phyloP scores from a whole-genome alignment of 2,888 invertebrate species.

The Osmoderma eremita region DNA sequence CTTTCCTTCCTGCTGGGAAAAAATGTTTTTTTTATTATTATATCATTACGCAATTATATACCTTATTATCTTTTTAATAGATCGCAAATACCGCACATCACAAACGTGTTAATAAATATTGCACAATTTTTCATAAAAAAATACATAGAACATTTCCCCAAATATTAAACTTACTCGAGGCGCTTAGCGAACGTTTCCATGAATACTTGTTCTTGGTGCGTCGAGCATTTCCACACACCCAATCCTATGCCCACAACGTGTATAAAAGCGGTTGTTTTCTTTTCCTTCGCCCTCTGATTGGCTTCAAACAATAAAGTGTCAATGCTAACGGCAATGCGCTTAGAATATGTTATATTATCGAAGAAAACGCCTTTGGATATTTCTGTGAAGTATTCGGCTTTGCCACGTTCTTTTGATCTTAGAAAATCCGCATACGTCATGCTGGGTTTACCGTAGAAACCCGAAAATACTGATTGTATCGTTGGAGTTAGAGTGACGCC shows the following conservation, averaged over 20 bases:
- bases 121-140: no score
- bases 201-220: slow-evolving; percentile 52
- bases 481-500: slow-evolving; percentile 24
- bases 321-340: slow-evolving; percentile 58
- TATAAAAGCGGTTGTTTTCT: slow-evolving; percentile 61
- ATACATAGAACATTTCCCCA: no score
- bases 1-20: no score
- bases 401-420: slow-evolving; percentile 16
- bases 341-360: slow-evolving; percentile 61
- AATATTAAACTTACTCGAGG: slow-evolving; percentile 36
- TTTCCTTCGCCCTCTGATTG: slow-evolving; percentile 60
- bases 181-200: slow-evolving; percentile 52
- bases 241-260: slow-evolving; percentile 59
- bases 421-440: slow-evolving; percentile 35
- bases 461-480: slow-evolving; percentile 15
- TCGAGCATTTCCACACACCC: slow-evolving; percentile 53
- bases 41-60: no score
- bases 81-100: no score
- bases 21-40: no score
- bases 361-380: slow-evolving; percentile 53
- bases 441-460: slow-evolving; percentile 36
- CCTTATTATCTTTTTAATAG: no score
- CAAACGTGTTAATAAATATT: no score
- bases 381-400: slow-evolving; percentile 39
- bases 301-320: slow-evolving; percentile 63